Percentiles rank a stretch among this genome's conserved stretches.
Evolutionary conservation across 2,888 invertebrate genomes (phyloP).

Genomic region (Dusona sp.): DNA sequence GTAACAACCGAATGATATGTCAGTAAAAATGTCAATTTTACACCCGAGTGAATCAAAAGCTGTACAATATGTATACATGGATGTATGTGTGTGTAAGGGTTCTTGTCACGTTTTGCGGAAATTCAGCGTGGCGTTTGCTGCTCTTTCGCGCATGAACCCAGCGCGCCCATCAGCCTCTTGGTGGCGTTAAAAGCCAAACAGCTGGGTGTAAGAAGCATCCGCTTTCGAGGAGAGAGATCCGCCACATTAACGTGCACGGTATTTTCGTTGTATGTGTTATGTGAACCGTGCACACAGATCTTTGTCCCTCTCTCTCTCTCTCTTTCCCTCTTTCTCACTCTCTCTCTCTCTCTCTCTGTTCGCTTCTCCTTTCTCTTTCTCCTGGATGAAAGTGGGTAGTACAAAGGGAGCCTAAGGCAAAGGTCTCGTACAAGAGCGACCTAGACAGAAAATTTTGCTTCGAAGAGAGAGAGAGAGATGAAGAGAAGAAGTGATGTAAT

Average conservation of each 20-base stretch:
- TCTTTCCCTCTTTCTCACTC: background rate
- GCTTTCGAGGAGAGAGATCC: constrained; percentile 67
- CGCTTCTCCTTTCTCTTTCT: constrained; percentile 9
- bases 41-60: constrained; percentile 18
- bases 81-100: background rate
- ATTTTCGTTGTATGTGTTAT: constrained; percentile 62
- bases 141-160: constrained; percentile 60
- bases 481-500: constrained; percentile 21
- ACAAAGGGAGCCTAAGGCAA: constrained; percentile 70
- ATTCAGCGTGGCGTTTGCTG: constrained; percentile 55
- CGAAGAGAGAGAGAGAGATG: constrained; percentile 15
- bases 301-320: background rate
- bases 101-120: constrained; percentile 35
- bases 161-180: constrained; percentile 46
- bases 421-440: constrained; percentile 25
- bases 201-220: constrained; percentile 66
- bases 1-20: background rate
- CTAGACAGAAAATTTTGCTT: constrained; percentile 31
- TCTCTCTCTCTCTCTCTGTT: constrained; percentile 27
- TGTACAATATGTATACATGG: background rate
- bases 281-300: constrained; percentile 56
- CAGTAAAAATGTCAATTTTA: constrained; percentile 26
- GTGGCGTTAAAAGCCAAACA: constrained; percentile 68
- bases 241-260: constrained; percentile 37
- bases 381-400: constrained; percentile 66